Conservation (phyloP, 1,140 invertebrate genomes). For the Meteorus sp. region DNA sequence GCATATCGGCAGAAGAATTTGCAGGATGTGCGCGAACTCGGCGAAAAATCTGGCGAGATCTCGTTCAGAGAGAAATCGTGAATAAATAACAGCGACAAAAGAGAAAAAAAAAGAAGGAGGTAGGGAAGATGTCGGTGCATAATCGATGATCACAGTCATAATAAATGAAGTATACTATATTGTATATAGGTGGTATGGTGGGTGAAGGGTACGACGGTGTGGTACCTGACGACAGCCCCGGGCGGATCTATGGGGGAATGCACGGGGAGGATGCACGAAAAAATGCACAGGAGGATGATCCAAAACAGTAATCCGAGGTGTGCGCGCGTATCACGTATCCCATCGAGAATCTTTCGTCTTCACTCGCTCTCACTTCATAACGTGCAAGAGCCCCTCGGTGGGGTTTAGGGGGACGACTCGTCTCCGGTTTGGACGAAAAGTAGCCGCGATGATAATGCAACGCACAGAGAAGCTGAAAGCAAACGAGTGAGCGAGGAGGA, state of each 20-base stretch:
- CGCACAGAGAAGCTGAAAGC: slow-evolving; percentile 12
- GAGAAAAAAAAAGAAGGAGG: slow-evolving; percentile 18
- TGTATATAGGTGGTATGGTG: slow-evolving; percentile 37
- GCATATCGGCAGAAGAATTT: background rate
- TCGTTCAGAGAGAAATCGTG: no score
- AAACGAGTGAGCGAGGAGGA: slow-evolving; percentile 26
- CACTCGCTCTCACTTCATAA: slow-evolving; percentile 23
- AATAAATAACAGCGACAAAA: no score
- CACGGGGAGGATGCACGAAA: no score
- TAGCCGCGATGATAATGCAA: slow-evolving; percentile 20
- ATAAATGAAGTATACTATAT: slow-evolving; percentile 58
- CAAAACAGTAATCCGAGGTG: slow-evolving; percentile 55
- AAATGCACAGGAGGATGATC: slow-evolving; percentile 56
- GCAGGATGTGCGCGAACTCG: background rate
- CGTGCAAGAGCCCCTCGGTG: background rate
- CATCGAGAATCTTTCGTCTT: slow-evolving; percentile 50
- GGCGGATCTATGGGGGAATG: no score
- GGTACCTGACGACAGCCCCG: slow-evolving; percentile 55
- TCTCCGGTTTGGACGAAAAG: slow-evolving; percentile 14
- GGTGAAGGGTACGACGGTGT: slow-evolving; percentile 27
- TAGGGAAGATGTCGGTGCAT: slow-evolving; percentile 47
- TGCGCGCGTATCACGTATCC: slow-evolving; percentile 57
- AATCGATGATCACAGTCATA: slow-evolving; percentile 60
- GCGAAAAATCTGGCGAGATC: slow-evolving; percentile 26
- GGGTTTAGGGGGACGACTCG: slow-evolving; percentile 5